Evolutionary conservation across 2,888 invertebrate genomes (phyloP).

Genomic region (Uropetala carovei): DNA sequence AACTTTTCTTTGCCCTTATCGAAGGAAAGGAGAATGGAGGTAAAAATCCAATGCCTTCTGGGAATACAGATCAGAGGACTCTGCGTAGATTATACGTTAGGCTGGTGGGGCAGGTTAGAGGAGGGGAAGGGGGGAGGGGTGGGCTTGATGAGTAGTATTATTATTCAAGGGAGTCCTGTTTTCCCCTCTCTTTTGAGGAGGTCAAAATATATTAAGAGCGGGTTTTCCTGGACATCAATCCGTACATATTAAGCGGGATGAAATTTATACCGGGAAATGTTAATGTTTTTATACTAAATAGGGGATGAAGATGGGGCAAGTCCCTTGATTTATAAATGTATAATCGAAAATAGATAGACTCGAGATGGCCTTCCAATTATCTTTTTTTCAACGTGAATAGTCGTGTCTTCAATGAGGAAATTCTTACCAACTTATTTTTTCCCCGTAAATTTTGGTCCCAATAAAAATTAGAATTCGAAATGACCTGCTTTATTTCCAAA

Average conservation of each 20-base stretch:
- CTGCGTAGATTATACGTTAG: neutral
- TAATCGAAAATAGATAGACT: neutral
- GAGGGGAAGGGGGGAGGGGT: too few species aligned
- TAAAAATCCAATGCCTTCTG: neutral
- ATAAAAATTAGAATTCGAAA: neutral
- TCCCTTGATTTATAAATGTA: neutral
- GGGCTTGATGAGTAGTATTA: too few species aligned
- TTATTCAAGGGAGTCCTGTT: too few species aligned
- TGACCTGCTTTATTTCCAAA: neutral
- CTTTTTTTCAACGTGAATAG: neutral
- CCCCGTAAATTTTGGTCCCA: neutral
- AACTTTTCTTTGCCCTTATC: neutral
- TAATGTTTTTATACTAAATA: neutral
- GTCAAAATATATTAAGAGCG: neutral
- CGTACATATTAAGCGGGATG: neutral
- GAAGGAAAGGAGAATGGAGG: neutral
- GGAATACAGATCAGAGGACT: conserved; percentile 1
- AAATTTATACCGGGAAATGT: neutral
- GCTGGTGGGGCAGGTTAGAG: too few species aligned
- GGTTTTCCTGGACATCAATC: conserved; percentile 1
- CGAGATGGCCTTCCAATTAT: neutral
- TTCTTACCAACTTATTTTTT: neutral
- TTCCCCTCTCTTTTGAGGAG: neutral
- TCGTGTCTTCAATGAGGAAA: neutral
- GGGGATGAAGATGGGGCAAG: neutral